Percentiles rank a stretch among this genome's conserved stretches.
Conservation (phyloP, 2,113 vertebrate species). For the Rhabdornis inornatus region DNA sequence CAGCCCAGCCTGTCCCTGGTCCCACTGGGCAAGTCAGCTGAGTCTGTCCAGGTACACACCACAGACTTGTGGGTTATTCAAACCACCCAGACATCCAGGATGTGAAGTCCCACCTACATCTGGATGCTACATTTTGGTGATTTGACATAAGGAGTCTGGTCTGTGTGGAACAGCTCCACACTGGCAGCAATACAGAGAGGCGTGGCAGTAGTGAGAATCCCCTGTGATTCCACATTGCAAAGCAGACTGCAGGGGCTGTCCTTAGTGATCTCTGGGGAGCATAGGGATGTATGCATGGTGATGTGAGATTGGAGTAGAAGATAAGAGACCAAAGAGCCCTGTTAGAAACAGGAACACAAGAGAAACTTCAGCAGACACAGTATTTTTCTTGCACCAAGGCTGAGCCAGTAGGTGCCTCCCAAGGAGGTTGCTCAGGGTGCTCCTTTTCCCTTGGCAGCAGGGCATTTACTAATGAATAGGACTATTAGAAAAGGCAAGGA, state of each 20-base stretch:
- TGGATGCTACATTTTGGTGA: not conserved
- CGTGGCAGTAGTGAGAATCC: not conserved
- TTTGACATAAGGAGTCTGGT: not conserved
- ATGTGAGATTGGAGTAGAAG: not conserved
- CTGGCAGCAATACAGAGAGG: not conserved
- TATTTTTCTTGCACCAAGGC: accelerated
- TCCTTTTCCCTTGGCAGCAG: constrained; percentile 46
- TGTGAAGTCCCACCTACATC: not conserved
- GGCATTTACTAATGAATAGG: constrained; percentile 47
- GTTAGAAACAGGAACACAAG: not conserved
- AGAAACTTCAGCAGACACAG: not conserved
- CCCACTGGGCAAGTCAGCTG: accelerated
- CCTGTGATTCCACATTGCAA: not conserved
- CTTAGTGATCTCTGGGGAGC: not conserved
- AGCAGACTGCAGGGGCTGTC: not conserved
- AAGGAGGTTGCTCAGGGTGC: not conserved
- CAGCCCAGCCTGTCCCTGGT: not conserved
- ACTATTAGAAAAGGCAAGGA: constrained; percentile 15
- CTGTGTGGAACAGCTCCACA: not conserved
- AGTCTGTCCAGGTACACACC: not conserved
- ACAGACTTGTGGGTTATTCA: not conserved
- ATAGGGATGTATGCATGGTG: not conserved
- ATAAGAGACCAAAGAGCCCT: not conserved
- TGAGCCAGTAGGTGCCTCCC: constrained; percentile 1
- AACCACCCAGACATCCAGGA: not conserved